phyloP scores from a whole-genome alignment of 2,888 invertebrate genomes.

The Anticlea derivata region DNA sequence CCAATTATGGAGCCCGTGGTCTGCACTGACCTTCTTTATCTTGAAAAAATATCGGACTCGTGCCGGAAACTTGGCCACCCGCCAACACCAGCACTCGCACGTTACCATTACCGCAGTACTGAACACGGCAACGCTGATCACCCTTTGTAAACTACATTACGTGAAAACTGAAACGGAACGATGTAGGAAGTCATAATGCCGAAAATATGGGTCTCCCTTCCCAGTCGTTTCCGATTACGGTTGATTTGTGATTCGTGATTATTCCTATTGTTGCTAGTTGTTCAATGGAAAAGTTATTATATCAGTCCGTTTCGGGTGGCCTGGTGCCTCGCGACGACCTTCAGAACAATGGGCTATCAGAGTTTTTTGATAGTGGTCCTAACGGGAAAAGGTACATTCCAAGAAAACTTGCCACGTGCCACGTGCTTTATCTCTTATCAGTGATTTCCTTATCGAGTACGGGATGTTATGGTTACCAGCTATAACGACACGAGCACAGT shows the following conservation, averaged over 20 bases:
- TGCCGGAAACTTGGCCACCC: conserved; percentile 64
- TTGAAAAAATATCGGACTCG: conserved; percentile 66
- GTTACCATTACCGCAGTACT: conserved; percentile 48
- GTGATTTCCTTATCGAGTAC: conserved; percentile 20
- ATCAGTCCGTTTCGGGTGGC: conserved; percentile 52
- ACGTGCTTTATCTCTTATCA: conserved; percentile 35
- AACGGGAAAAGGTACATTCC: conserved; percentile 9
- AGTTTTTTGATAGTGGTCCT: conserved; percentile 23
- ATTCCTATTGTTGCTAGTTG: conserved; percentile 34
- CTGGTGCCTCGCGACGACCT: conserved; percentile 55
- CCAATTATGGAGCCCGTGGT: conserved; percentile 46
- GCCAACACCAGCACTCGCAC: conserved; percentile 56
- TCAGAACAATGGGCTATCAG: conserved; percentile 51
- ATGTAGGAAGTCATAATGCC: conserved; percentile 23
- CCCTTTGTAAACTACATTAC: conserved; percentile 27
- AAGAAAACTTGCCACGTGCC: conserved; percentile 16
- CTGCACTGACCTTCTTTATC: conserved; percentile 60
- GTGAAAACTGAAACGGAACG: conserved; percentile 19
- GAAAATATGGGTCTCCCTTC: conserved; percentile 30
- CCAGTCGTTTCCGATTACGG: conserved; percentile 31
- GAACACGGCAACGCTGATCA: conserved; percentile 21
- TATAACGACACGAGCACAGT: conserved; percentile 4
- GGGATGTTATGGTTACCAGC: conserved; percentile 22
- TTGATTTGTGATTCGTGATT: conserved; percentile 31
- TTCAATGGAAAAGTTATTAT: conserved; percentile 40